Conservation (phyloP, 1,140 invertebrate genomes). For the Plodia interpunctella region DNA sequence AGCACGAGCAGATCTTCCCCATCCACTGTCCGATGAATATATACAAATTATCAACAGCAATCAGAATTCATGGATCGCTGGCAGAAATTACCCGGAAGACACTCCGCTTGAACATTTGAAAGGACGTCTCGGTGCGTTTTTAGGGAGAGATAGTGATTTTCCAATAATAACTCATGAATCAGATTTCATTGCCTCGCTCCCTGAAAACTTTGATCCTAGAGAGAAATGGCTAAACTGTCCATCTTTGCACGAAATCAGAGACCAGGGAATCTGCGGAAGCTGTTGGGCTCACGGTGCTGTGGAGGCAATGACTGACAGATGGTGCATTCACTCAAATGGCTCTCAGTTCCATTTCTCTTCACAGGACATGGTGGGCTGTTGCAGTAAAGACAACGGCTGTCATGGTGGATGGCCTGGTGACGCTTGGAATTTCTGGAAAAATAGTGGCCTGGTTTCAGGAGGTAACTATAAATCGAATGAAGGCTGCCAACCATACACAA, state of each 20-base stretch:
- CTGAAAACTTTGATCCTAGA: conserved; percentile 87
- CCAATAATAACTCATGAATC: conserved; percentile 28
- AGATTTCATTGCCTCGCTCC: conserved; percentile 69
- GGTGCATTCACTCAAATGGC: no score
- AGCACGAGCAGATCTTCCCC: background rate
- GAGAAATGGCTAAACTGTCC: conserved; percentile 88
- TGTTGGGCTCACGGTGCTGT: no score
- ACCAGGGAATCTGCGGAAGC: no score
- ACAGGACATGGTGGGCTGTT: conserved; percentile 90
- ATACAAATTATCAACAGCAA: background rate
- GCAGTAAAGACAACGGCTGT: conserved; percentile 87
- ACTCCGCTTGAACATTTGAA: background rate
- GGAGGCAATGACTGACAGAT: no score
- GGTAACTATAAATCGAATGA: conserved; percentile 83
- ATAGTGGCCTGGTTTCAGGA: conserved; percentile 87
- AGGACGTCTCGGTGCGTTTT: background rate
- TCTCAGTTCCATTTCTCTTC: conserved; percentile 84
- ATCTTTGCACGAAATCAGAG: conserved; percentile 82
- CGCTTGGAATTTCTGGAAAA: conserved; percentile 88
- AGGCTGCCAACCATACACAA: conserved; percentile 88
- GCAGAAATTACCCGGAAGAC: background rate
- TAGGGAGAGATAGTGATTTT: no score
- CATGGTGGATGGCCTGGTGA: conserved; percentile 83
- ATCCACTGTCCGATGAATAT: background rate
- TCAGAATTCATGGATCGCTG: background rate